phyloP scores from a whole-genome alignment of 1,140 invertebrate species.

The Telenomus remus region DNA sequence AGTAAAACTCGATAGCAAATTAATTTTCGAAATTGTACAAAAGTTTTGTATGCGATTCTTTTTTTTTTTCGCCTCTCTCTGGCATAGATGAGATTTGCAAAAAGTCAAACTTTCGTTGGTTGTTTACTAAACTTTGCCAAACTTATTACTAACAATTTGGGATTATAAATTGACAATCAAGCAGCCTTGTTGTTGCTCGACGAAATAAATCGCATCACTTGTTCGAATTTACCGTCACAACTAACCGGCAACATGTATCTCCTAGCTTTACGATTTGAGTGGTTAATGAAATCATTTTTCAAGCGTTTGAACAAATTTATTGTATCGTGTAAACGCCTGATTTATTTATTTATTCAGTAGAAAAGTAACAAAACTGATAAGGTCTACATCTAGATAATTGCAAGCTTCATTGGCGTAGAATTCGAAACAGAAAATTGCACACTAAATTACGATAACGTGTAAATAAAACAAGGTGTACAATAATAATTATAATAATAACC shows the following conservation, averaged over 20 bases:
- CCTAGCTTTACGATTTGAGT: background rate
- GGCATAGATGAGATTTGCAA: background rate
- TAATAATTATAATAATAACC: no score
- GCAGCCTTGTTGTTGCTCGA: background rate
- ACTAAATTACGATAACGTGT: no score
- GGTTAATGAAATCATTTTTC: background rate
- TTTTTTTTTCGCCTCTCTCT: background rate
- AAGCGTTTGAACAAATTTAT: background rate
- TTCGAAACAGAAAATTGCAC: no score
- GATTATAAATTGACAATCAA: conserved; percentile 19
- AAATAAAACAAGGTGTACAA: no score
- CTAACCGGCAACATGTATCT: background rate
- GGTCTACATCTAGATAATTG: no score
- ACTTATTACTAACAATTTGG: conserved; percentile 2
- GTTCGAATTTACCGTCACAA: conserved; percentile 1
- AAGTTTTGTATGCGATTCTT: background rate
- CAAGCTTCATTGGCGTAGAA: no score
- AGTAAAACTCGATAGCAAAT: no score
- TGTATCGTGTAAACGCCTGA: no score
- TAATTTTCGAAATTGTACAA: no score
- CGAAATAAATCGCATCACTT: conserved; percentile 5
- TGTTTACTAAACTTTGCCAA: conserved; percentile 7
- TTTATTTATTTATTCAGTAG: no score
- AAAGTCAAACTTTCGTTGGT: background rate
- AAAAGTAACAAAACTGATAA: no score